Evolutionary conservation across 92 coral and sea anemone species (phyloP).

Genomic region (Pocillopora meandrina): DNA sequence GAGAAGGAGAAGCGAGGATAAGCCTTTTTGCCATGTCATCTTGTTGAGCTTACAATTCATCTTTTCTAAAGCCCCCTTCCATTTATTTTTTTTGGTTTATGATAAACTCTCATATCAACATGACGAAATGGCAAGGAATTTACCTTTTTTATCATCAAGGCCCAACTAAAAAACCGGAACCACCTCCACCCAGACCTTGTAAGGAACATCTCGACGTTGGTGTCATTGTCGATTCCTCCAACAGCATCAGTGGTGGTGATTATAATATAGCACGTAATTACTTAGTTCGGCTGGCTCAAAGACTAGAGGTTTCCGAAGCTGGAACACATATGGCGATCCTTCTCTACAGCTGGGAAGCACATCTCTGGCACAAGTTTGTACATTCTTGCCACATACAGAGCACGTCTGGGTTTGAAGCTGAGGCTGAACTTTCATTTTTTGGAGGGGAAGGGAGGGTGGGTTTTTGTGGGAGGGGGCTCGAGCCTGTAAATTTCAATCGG

Average conservation of each 20-base stretch:
- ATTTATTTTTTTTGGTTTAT: neutral
- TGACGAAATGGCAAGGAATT: too few relatives aligned
- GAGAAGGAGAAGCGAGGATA: too few relatives aligned
- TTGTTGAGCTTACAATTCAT: too few relatives aligned
- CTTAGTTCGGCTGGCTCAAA: neutral
- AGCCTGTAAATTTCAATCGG: too few relatives aligned
- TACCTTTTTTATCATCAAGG: neutral
- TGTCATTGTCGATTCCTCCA: slow-evolving; percentile 16
- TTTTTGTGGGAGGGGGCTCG: too few relatives aligned
- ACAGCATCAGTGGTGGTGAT: neutral
- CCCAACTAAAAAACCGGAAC: neutral
- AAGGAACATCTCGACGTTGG: slow-evolving; percentile 20
- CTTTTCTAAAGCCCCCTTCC: too few relatives aligned
- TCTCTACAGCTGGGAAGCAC: slow-evolving; percentile 39
- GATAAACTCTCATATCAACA: too few relatives aligned
- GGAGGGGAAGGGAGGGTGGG: too few relatives aligned
- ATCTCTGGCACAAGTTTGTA: slow-evolving; percentile 6
- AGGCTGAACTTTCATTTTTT: too few relatives aligned
- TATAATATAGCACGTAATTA: neutral
- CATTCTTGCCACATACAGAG: too few relatives aligned
- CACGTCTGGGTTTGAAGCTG: too few relatives aligned
- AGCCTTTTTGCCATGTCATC: too few relatives aligned
- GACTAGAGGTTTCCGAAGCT: slow-evolving; percentile 10
- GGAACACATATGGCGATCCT: slow-evolving; percentile 41
- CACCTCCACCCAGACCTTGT: slow-evolving; percentile 11